Evolutionary conservation across 2,113 vertebrate species (phyloP), one percentile per base, ranked within the genome.

Genomic region (Lepus timidus): DNA sequence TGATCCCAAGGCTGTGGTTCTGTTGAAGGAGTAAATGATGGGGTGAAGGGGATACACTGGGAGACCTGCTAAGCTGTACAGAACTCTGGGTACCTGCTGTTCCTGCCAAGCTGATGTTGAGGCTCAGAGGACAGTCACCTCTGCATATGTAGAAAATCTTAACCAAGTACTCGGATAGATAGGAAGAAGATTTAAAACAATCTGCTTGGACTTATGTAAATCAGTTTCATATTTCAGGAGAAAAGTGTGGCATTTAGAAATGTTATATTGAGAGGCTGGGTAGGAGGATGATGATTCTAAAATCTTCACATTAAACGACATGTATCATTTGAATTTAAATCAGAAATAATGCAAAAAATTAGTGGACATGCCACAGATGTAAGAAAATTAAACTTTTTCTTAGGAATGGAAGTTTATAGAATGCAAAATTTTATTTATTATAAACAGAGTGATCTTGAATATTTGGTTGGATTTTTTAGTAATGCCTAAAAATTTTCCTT

Each of bases 341-440:
- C 11, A 25, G n/a, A 96, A 83, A 78, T 74, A 64, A 73, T 39
- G 11, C 44, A 88, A 91, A 16, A 75, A 92, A 76, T 78, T 58
- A 82, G n/a, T 49, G 78, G 62, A 31, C 16, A 44, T 67, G 22
- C 13, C n/a, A 36, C 25, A 64, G 4, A 6, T 67, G 58, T 78
- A 70, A 79, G 52, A 74, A 73, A 95, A 67, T 7, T 70, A 94
- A 94, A 91, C 22, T 55, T 16, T 85, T 81, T 85, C 29, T 65
- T 19, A 52, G 33, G 11, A 93, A 74, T 76, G 10, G 7, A 65
- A 44, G 27, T 75, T 92, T 70, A 58, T n/a, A 75, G 22, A 84
- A 49, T 52, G 3, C 9, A 86, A 29, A 5, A 1, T 83, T 65
- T 44, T 55, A 49, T 44, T 90, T 33, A 65, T 61, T 44, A 44